phyloP scores from a whole-genome alignment of 2,797 vertebrate genomes.

The Choloepus didactylus region DNA sequence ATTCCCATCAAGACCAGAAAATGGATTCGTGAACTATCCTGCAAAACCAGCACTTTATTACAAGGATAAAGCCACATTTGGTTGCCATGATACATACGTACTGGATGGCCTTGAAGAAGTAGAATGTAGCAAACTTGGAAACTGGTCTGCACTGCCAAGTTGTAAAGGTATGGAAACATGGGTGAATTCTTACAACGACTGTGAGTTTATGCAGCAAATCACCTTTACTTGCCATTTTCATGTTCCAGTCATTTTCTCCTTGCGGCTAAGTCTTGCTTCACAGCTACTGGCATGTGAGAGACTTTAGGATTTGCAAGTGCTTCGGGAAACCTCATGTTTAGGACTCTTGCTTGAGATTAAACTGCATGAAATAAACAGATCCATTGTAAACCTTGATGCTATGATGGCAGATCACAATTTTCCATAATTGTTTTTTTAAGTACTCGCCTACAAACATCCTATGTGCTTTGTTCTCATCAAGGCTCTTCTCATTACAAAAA shows the following conservation, averaged over 20 bases:
- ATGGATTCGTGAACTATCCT: conserved; percentile 92
- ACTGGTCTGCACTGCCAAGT: conserved; percentile 91
- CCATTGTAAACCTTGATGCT: neutral
- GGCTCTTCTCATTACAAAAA: neutral
- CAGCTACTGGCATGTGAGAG: neutral
- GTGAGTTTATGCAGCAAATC: neutral
- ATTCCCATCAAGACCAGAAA: conserved; percentile 89
- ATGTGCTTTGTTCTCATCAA: neutral
- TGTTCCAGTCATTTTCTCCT: neutral
- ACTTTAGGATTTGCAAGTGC: neutral
- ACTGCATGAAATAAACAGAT: neutral
- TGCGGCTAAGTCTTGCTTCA: neutral
- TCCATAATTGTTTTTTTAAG: neutral
- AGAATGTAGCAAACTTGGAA: conserved; percentile 91
- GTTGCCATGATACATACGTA: conserved; percentile 89
- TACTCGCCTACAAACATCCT: neutral
- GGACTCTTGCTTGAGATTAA: neutral
- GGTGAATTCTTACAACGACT: accelerated
- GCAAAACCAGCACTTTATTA: conserved; percentile 90
- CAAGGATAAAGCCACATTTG: conserved; percentile 92
- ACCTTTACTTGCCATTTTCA: neutral
- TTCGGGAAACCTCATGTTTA: neutral
- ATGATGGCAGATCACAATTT: neutral
- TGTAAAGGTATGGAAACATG: conserved; percentile 91
- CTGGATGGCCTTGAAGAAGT: conserved; percentile 90